Percentiles rank a stretch among this genome's conserved stretches.
phyloP scores from a whole-genome alignment of 2,113 vertebrate genomes.

The Lycaon pictus region DNA sequence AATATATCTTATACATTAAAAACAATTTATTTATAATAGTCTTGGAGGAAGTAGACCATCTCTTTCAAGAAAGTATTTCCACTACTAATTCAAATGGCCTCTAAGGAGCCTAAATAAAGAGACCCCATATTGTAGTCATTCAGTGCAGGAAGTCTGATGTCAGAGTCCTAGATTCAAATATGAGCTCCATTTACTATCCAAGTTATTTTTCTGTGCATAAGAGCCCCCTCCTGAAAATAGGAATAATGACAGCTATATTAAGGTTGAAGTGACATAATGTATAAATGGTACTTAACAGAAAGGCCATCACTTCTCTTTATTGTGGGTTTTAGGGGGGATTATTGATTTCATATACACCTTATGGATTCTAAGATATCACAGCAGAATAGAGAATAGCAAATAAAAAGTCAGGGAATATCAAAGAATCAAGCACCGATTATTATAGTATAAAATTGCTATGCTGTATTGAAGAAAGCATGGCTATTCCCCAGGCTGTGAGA shows the following conservation, averaged over 20 bases:
- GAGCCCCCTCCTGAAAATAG: background rate
- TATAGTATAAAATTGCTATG: background rate
- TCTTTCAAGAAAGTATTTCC: constrained; percentile 53
- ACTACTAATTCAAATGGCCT: constrained; percentile 25
- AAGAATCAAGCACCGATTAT: background rate
- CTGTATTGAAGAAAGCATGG: background rate
- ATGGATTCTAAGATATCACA: constrained; percentile 1
- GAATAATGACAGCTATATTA: background rate
- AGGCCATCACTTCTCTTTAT: background rate
- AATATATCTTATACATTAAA: constrained; percentile 31
- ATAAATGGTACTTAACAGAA: background rate
- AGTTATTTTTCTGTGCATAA: constrained; percentile 39
- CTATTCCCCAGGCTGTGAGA: background rate
- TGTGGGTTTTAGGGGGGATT: background rate
- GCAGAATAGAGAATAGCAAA: constrained; percentile 3
- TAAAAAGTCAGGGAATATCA: background rate
- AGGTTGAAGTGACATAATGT: background rate
- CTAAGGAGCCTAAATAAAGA: constrained; percentile 1
- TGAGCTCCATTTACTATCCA: background rate
- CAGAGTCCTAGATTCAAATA: constrained; percentile 1
- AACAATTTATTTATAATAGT: constrained; percentile 12
- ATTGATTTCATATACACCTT: background rate
- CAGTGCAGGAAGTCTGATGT: background rate
- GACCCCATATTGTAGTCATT: background rate
- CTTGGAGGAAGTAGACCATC: background rate